Evolutionary conservation across 2,888 invertebrate species (phyloP).

Genomic region (Acrobasis repandana): DNA sequence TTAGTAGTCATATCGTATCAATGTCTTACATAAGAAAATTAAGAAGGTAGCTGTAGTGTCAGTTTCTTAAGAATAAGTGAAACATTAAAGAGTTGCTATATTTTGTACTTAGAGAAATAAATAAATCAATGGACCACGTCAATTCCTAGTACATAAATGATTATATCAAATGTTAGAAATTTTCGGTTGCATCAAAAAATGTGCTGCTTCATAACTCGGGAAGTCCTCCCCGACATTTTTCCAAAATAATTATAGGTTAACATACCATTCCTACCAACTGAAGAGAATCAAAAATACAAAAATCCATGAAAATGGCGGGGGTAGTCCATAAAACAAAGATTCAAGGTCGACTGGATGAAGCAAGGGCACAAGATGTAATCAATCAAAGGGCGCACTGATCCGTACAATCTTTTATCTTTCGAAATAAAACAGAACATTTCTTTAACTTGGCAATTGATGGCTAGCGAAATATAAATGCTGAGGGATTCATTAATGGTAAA

Average conservation of each 20-base stretch:
- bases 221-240: too few species aligned
- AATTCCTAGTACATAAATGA: too few species aligned
- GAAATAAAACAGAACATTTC: constrained; percentile 17
- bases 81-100: too few species aligned
- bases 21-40: neutral
- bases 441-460: constrained; percentile 17
- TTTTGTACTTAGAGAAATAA: too few species aligned
- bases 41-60: neutral
- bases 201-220: too few species aligned
- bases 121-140: too few species aligned
- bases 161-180: too few species aligned
- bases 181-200: too few species aligned
- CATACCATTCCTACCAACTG: too few species aligned
- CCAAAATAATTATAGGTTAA: too few species aligned
- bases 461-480: neutral
- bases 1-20: neutral
- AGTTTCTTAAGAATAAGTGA: too few species aligned
- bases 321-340: neutral
- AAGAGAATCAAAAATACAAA: too few species aligned
- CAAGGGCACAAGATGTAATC: constrained; percentile 12
- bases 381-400: constrained; percentile 9
- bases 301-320: constrained; percentile 1
- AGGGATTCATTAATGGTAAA: neutral
- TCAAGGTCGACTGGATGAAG: neutral
- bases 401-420: constrained; percentile 2